Conservation (phyloP, 1,140 invertebrate species). For the Atta cephalotes region DNA sequence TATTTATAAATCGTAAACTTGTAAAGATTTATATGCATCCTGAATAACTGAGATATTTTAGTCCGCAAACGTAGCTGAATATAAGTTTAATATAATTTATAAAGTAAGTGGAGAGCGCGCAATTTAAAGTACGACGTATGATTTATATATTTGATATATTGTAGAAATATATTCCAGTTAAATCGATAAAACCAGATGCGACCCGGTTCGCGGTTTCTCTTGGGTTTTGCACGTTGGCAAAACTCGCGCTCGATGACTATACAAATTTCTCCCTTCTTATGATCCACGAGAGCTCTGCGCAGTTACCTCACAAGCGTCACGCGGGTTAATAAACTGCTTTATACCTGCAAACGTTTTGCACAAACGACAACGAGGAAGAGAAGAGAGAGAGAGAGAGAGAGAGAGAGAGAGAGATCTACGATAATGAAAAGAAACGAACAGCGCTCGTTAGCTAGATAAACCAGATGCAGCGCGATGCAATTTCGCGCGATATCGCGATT, state of each 20-base stretch:
- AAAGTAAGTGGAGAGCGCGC: not conserved
- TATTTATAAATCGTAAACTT: not conserved
- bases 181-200: conserved; percentile 32
- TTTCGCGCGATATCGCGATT: conserved; percentile 44
- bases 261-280: conserved; percentile 42
- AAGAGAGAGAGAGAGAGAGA: not conserved
- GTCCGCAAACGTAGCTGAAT: not conserved
- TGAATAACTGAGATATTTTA: not conserved
- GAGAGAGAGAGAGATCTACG: not conserved
- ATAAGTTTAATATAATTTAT: not conserved
- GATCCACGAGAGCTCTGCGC: conserved; percentile 8
- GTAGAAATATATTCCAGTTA: conserved; percentile 8
- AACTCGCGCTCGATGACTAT: conserved; percentile 28
- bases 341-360: conserved; percentile 37
- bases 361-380: conserved; percentile 14
- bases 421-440: conserved; percentile 56
- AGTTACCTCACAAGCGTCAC: conserved; percentile 18
- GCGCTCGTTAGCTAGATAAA: conserved; percentile 45
- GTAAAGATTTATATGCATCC: not conserved
- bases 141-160: conserved; percentile 11
- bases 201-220: conserved; percentile 22
- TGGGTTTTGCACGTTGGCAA: conserved; percentile 31
- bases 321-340: conserved; percentile 58
- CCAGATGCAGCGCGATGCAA: conserved; percentile 22
- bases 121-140: not conserved